A percentile compares a stretch with the other conserved stretches of the same genome.
Conservation (phyloP, 2,113 vertebrate genomes). For the Urocolius indicus region DNA sequence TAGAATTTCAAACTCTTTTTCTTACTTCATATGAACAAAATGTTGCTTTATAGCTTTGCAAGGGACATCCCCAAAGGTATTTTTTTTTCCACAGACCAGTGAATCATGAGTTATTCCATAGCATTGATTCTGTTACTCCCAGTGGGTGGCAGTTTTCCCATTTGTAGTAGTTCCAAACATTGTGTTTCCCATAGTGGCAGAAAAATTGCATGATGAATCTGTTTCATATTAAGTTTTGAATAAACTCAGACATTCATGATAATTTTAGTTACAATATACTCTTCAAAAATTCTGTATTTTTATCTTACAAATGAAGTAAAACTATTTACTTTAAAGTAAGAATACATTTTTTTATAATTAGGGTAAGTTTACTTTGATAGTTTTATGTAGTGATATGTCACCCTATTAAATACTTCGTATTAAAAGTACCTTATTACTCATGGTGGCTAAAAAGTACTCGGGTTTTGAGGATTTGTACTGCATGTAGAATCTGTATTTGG, state of each 20-base stretch:
- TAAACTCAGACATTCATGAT: conserved; percentile 40
- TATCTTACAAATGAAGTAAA: not conserved
- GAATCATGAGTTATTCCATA: conserved; percentile 62
- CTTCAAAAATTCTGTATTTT: not conserved
- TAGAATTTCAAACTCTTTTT: not conserved
- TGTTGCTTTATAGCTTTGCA: conserved; percentile 22
- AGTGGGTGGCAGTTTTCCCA: conserved; percentile 59
- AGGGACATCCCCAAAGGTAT: conserved; percentile 17
- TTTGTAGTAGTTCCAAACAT: conserved; percentile 60
- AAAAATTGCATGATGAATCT: conserved; percentile 52
- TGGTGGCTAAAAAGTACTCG: not conserved
- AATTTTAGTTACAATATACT: conserved; percentile 9
- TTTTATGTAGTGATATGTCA: not conserved
- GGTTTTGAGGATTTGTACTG: not conserved
- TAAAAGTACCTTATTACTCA: not conserved
- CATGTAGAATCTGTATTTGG: not conserved
- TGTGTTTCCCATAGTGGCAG: conserved; percentile 56
- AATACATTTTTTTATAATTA: not conserved
- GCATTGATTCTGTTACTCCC: conserved; percentile 26
- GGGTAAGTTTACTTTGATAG: not conserved
- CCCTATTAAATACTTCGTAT: not conserved
- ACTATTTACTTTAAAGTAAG: not conserved
- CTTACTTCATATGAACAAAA: not conserved
- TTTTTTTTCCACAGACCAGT: not conserved
- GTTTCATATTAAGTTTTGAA: conserved; percentile 66